Conservation (phyloP, 2,113 vertebrate species). For the Blennius ocellaris region DNA sequence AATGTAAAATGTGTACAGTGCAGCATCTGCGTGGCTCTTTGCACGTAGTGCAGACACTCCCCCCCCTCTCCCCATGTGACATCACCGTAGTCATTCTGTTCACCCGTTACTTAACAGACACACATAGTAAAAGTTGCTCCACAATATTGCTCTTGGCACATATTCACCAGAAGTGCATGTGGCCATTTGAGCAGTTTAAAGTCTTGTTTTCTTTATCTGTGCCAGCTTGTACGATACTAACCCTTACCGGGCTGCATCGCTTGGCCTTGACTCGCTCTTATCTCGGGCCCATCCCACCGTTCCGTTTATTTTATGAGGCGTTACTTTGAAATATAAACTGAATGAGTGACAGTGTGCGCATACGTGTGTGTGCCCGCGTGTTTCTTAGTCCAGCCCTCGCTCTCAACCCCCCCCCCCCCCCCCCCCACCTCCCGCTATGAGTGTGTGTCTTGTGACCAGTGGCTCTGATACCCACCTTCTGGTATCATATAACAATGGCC, state of each 20-base stretch:
- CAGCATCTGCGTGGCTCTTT: constrained; percentile 37
- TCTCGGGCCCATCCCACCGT: constrained; percentile 51
- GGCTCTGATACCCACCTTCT: constrained; percentile 76
- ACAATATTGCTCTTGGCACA: not conserved
- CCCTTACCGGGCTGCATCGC: constrained; percentile 16
- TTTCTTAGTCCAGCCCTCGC: constrained; percentile 38
- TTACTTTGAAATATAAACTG: constrained; percentile 31
- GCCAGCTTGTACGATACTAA: constrained; percentile 17
- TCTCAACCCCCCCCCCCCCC: too few species aligned
- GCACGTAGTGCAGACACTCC: constrained; percentile 65
- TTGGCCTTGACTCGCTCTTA: constrained; percentile 48
- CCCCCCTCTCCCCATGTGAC: constrained; percentile 38
- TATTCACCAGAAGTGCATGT: constrained; percentile 3
- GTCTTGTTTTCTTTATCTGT: constrained; percentile 4
- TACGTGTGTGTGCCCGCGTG: constrained; percentile 13
- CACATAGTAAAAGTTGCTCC: constrained; percentile 18
- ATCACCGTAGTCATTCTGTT: constrained; percentile 50
- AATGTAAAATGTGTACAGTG: not conserved
- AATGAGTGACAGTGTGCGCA: not conserved
- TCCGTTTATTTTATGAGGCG: constrained; percentile 43
- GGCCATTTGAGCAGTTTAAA: constrained; percentile 14
- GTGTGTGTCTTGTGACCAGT: constrained; percentile 74
- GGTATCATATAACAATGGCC: constrained; percentile 78
- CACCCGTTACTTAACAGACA: constrained; percentile 23
- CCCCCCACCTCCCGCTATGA: constrained; percentile 1